These are phyloP conservation scores for Macrosiphum euphorbiae DNA, from an alignment of 2,888 invertebrate genomes.

Conservation along the genomic window DNA sequence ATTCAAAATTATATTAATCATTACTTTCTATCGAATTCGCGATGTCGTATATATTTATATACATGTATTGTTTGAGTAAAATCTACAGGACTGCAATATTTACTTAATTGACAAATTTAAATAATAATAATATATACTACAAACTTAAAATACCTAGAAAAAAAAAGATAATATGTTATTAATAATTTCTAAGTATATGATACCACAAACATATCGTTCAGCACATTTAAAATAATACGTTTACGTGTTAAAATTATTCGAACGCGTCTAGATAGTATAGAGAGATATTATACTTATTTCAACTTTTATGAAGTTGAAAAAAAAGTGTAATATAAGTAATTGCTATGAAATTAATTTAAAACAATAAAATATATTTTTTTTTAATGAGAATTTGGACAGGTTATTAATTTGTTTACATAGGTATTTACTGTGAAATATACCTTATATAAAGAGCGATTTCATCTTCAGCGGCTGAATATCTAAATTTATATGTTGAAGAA, in stretches of 20 bases:
- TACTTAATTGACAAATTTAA: not conserved
- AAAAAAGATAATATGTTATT: not conserved
- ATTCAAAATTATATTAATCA: not conserved
- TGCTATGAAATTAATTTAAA: not conserved
- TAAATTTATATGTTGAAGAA: not conserved
- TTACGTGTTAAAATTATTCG: not conserved
- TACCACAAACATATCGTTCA: not conserved
- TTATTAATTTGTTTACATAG: not conserved
- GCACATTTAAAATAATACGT: conserved; percentile 9
- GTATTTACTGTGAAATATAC: not conserved
- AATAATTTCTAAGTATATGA: not conserved
- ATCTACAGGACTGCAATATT: not conserved
- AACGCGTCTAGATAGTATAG: not conserved
- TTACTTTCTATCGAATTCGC: not conserved
- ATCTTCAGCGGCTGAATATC: not conserved
- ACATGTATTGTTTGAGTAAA: not conserved
- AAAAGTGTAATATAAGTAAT: not conserved
- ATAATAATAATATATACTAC: not conserved
- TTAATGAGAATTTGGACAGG: not conserved
- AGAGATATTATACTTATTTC: not conserved
- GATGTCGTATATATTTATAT: not conserved
- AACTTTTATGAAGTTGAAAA: not conserved
- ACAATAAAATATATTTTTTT: not conserved
- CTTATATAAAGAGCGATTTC: not conserved
- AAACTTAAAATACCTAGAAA: not conserved